Base-by-base conservation (phyloP, 2,113 vertebrate genomes). In the Epinephelus moara region DNA sequence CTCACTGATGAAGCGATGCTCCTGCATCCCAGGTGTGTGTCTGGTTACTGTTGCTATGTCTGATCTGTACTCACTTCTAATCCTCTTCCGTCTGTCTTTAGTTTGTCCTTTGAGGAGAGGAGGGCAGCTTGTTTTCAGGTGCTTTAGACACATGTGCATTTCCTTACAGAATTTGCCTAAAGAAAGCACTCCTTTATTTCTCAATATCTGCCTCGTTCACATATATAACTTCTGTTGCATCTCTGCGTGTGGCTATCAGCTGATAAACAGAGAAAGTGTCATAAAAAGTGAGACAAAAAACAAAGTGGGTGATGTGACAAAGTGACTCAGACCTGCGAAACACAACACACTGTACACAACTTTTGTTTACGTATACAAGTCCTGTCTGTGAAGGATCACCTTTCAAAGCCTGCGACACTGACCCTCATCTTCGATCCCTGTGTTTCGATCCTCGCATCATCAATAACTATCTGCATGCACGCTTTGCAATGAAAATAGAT, bases 1-100 rank as follows among this genome's bases (percentile, higher is more conserved):
- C 78, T 85, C 87, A 87, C 66, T 66, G 75, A 90, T 82, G 67
- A 72, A 50, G 82, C 69, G 49, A 84, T 73, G 89, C 80, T 82
- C 40, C 76, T 53, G 57, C 78, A 81, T 84, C 81, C 80, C 50
- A 63, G 53, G 77, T 76, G 77, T 78, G 61, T 73, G 59, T 84
- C 52, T 63, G 73, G 61, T 79, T 81, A 69, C 67, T 63, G 66
- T 63, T 83, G 40, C 62, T 40, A 49, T 25, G n/a, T 50, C 30
- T 49, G 18, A 52, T 74, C 57, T 57, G 21, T 6, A 21, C 42
- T 62, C 50, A 21, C 30, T 59, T 60, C 60, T n/a, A 17, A 45
- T 53, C 21, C 42, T 49, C 53, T n/a, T 67, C 19, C 55, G 52
- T 33, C 23, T 25, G 57, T n/a, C 12, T 70, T 33, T 63, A 14